These are phyloP conservation scores for Talpa occidentalis DNA, from an alignment of 2,113 vertebrate species.

Conservation along the genomic window DNA sequence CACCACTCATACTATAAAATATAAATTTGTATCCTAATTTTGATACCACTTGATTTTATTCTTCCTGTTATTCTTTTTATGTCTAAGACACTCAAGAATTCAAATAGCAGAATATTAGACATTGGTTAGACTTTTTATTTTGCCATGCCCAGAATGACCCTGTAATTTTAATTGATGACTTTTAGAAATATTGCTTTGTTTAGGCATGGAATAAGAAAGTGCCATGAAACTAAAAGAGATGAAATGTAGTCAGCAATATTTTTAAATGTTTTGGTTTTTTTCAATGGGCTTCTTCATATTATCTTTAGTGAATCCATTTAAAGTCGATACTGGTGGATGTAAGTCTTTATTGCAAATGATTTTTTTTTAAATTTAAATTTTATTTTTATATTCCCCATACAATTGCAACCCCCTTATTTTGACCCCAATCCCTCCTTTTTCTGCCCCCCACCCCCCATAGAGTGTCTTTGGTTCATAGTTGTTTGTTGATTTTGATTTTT, in stretches of 20 bases:
- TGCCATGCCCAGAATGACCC: constrained; percentile 6
- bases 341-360: background rate
- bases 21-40: constrained; percentile 44
- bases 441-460: too few relatives aligned
- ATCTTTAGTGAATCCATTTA: background rate
- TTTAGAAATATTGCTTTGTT: constrained; percentile 22
- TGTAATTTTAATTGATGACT: constrained; percentile 12
- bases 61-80: constrained; percentile 42
- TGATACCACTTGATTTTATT: background rate
- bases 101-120: constrained; percentile 21
- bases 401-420: too few relatives aligned
- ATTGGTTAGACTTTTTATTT: background rate
- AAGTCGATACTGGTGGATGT: background rate
- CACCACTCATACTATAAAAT: background rate
- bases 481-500: too few relatives aligned
- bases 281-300: background rate
- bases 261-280: background rate
- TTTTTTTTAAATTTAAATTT: background rate
- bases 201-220: background rate
- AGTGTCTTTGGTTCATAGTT: too few relatives aligned
- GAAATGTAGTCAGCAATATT: background rate
- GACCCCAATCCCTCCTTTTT: too few relatives aligned
- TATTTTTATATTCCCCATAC: too few relatives aligned
- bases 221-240: background rate
- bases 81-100: constrained; percentile 20